Evolutionary conservation across 2,888 invertebrate species (phyloP), one percentile per base, ranked within the genome.

Genomic region (Camponotus fellah): DNA sequence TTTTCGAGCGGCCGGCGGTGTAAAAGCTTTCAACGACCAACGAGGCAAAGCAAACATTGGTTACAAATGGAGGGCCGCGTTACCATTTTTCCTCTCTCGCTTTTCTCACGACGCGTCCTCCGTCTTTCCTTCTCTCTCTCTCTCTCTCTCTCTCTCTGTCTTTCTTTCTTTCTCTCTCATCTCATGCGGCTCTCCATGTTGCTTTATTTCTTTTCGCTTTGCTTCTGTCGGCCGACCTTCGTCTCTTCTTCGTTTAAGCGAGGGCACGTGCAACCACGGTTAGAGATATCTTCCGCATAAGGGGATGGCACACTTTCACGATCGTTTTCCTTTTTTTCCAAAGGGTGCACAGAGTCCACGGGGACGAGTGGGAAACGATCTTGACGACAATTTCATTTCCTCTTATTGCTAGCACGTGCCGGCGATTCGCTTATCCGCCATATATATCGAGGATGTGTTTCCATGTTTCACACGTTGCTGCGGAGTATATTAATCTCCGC

Each of bases 21-120:
- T 89, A 92, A 93, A 93, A 93, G 92, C 93, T 93, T 93, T 92
- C 92, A 92, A 79, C 90, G 86, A 85, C 68, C 77, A 83, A 87
- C 86, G 88, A 88, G 86, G 90, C 89, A 92, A 90, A 92, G 90
- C 91, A 92, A 93, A 92, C 93, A 92, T 91, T 85, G 88, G 86
- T 91, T 91, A 91, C 92, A 89, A 91, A 92, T 91, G 91, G 91
- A 91, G 87, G 60, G 86, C 84, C 85, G 81, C 86, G 82, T 82
- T 85, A 80, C 85, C 86, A 80, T 88, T 88, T 89, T 87, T 79
- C 86, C 77, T 64, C 68, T 80, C 60, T 80, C 66, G 76, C 76
- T 80, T 58, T 76, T 62, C 68, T 32, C 56, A 46, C 64, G 80
- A 53, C 81, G 49, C 43, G 43, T 66, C 80, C n/a, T 56, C 79